Percentiles rank a stretch among this genome's conserved stretches.
phyloP scores from a whole-genome alignment of 2,113 vertebrate species.

The Pipra filicauda region DNA sequence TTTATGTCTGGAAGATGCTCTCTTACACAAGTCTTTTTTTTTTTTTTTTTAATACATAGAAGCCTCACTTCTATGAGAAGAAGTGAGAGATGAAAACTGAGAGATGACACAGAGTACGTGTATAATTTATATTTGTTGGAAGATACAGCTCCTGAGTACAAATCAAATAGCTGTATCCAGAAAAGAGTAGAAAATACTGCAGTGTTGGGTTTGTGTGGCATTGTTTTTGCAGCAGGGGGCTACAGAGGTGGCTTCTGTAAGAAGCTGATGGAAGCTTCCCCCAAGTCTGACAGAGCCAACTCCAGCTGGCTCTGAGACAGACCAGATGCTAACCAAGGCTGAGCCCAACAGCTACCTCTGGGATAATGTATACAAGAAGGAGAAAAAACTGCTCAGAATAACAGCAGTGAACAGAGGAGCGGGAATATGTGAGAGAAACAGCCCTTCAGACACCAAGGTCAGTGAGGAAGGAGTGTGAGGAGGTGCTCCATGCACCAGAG shows the following conservation, averaged over 20 bases:
- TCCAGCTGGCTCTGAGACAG: fast-evolving
- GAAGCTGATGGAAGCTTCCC: neutral
- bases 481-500: fast-evolving
- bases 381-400: neutral
- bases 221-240: neutral
- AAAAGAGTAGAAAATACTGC: neutral
- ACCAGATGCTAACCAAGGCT: neutral
- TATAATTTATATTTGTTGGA: neutral
- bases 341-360: neutral
- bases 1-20: neutral
- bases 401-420: neutral
- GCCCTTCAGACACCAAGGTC: neutral
- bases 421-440: neutral
- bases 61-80: neutral
- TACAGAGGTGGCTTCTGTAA: neutral
- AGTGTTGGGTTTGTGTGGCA: neutral
- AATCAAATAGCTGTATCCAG: neutral
- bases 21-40: neutral
- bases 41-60: neutral
- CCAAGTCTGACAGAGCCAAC: neutral
- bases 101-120: neutral
- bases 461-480: neutral
- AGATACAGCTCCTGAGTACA: neutral
- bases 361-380: neutral
- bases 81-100: neutral